These are phyloP conservation scores for Athetis lepigone DNA, from an alignment of 2,888 invertebrate species.

Conservation along the genomic window DNA sequence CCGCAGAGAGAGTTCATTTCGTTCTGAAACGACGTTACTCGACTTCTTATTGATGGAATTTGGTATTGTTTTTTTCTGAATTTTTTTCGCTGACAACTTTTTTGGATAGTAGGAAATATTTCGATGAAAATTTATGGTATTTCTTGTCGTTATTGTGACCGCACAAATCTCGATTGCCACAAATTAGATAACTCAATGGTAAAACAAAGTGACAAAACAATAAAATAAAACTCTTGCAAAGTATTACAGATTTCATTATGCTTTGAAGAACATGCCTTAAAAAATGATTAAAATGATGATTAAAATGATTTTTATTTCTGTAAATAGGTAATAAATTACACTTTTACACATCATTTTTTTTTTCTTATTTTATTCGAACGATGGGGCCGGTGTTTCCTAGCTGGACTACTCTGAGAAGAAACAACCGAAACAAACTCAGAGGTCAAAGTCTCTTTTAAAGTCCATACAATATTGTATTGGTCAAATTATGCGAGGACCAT, in stretches of 20 bases:
- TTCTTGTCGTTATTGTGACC: slow-evolving; percentile 11
- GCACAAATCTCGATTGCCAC: not conserved
- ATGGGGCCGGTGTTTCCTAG: too few species aligned
- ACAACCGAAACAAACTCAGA: too few species aligned
- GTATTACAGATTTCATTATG: not conserved
- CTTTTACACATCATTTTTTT: too few species aligned
- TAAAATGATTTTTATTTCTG: too few species aligned
- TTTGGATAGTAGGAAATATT: slow-evolving; percentile 43
- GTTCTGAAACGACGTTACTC: slow-evolving; percentile 50
- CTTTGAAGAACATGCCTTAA: too few species aligned
- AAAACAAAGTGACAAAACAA: not conserved
- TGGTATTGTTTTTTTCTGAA: slow-evolving; percentile 55
- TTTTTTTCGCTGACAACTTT: slow-evolving; percentile 41
- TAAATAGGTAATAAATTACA: too few species aligned
- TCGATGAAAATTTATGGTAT: slow-evolving; percentile 34
- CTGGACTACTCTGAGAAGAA: too few species aligned
- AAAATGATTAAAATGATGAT: too few species aligned
- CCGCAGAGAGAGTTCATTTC: slow-evolving; percentile 59
- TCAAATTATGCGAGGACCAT: too few species aligned
- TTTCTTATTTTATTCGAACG: too few species aligned
- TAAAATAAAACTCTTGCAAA: not conserved
- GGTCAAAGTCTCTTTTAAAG: too few species aligned
- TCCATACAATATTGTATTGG: too few species aligned
- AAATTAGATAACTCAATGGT: slow-evolving; percentile 2
- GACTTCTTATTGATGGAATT: slow-evolving; percentile 60